A percentile compares a stretch with the other conserved stretches of the same genome.
Evolutionary conservation across 2,888 invertebrate genomes (phyloP).

Genomic region (Ditylenchus weischeri): DNA sequence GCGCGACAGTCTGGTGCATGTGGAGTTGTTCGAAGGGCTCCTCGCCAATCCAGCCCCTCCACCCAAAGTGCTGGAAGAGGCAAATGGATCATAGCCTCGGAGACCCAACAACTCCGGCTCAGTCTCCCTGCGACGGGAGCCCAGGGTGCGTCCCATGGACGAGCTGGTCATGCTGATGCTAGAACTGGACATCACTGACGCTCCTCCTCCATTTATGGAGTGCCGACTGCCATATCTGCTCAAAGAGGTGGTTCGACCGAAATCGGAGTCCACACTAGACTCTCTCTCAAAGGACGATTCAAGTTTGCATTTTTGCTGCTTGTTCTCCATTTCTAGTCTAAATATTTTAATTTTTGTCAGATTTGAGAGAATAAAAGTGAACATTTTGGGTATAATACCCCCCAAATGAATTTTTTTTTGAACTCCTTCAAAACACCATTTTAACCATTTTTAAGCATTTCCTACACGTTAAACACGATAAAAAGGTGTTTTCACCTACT

Average conservation of each 20-base stretch:
- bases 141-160: constrained; percentile 32
- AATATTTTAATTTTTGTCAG: constrained; percentile 24
- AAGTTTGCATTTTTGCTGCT: constrained; percentile 36
- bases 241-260: constrained; percentile 29
- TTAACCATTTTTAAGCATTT: too few species aligned
- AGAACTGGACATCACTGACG: constrained; percentile 27
- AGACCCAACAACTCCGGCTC: constrained; percentile 21
- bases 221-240: constrained; percentile 37
- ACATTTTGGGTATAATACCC: too few species aligned
- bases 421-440: too few species aligned
- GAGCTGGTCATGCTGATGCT: constrained; percentile 8
- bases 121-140: constrained; percentile 18
- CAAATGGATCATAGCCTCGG: constrained; percentile 1
- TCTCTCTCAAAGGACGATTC: constrained; percentile 43
- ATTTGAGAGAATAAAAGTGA: too few species aligned
- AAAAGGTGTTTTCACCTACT: too few species aligned
- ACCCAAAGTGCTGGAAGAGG: background rate
- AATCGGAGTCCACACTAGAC: constrained; percentile 52
- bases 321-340: constrained; percentile 48
- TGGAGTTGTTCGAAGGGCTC: constrained; percentile 9
- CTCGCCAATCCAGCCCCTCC: constrained; percentile 13
- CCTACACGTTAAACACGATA: too few species aligned
- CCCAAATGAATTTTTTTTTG: too few species aligned
- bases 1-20: constrained; percentile 2
- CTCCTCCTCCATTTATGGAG: constrained; percentile 22